Evolutionary conservation across 2,797 vertebrate species (phyloP), one percentile per base, ranked within the genome.

Genomic region (Diplodus puntazzo): DNA sequence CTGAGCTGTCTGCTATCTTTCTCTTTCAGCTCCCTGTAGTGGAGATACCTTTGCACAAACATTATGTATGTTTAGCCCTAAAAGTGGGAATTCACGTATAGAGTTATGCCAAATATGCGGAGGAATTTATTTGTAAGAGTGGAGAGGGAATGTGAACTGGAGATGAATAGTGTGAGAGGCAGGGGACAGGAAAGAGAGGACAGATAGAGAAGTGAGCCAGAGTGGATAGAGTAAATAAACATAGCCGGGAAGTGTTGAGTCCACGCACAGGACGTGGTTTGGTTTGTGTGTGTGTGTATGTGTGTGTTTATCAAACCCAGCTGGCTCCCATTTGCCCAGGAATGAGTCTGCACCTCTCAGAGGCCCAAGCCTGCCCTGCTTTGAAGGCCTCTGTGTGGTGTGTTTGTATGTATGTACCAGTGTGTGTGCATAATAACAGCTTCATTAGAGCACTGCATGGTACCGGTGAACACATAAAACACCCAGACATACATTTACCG

Each of bases 251-350:
- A 93, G 94, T 91, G 90, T 91, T 91, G 92, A 93, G 92, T 90
- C 92, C 87, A 89, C 52, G 75, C 83, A 88, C 91, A 94, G 91
- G 93, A 93, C 91, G 91, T 88, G 92, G 92, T 92, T 91, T 88
- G 83, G 87, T 86, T 64, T 77, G 83, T 86, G 75, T 69, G 61
- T 84, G 58, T 73, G 72, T 81, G 74, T 79, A 20, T 85, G 87
- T 87, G 86, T 89, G 90, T 92, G 80, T 93, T 92, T 92, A 91
- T 94, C 92, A 93, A 93, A 89, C 86, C 92, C 94, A 94, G 94
- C 92, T 94, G 94, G 92, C 93, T 94, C 92, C 91, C 91, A 94
- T 94, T 94, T 94, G 87, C 89, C 90, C 90, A 90, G 91, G 93
- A 94, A 94, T 94, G 94, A 94, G 89, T 94, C 88, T 92, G 90